phyloP scores from a whole-genome alignment of 2,888 invertebrate genomes.

The Tetanocera ferruginea region DNA sequence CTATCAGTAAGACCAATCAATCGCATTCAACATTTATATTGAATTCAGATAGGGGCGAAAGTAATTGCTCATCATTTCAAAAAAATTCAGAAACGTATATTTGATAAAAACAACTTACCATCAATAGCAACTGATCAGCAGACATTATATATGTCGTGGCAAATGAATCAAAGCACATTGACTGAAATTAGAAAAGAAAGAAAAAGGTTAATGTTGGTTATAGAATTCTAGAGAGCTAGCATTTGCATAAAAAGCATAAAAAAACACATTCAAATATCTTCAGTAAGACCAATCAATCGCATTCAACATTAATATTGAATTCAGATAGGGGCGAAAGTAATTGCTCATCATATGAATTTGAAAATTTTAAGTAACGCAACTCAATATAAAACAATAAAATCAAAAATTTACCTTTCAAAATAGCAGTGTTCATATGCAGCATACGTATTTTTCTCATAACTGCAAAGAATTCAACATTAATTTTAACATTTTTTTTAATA shows the following conservation, averaged over 20 bases:
- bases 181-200: not conserved
- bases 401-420: too few relatives aligned
- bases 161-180: not conserved
- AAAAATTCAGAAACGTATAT: not conserved
- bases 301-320: slow-evolving; percentile 36
- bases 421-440: too few relatives aligned
- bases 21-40: slow-evolving; percentile 60
- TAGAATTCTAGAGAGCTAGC: not conserved
- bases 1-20: slow-evolving; percentile 64
- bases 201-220: not conserved
- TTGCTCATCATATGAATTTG: slow-evolving; percentile 20
- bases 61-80: slow-evolving; percentile 57
- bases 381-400: not conserved
- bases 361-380: not conserved
- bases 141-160: not conserved
- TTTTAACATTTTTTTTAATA: too few relatives aligned
- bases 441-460: too few relatives aligned
- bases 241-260: not conserved
- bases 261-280: slow-evolving; percentile 18
- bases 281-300: slow-evolving; percentile 53
- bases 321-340: slow-evolving; percentile 49
- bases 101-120: not conserved
- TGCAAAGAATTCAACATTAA: too few relatives aligned
- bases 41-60: slow-evolving; percentile 63
- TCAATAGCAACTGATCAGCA: not conserved